Evolutionary conservation across 2,797 vertebrate genomes (phyloP), one percentile per base, ranked within the genome.

Genomic region (Labeo calbasu): DNA sequence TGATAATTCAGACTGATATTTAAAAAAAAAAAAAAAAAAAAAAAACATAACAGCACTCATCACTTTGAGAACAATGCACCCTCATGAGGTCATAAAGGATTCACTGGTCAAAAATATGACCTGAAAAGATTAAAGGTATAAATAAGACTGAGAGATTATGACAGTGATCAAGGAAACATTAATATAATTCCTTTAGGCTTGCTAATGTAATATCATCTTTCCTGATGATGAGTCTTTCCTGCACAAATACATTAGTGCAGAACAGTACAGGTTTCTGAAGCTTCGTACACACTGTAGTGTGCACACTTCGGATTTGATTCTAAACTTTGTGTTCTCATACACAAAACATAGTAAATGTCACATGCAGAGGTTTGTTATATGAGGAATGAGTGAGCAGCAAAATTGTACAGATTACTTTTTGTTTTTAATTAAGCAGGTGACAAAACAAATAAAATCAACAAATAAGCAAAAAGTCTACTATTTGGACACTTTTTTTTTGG

Each of bases 51-150:
- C 10, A 12, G 8, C 5, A 3, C 21, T 19, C 43, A 43, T 43
- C 17, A 61, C 59, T 53, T 32, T 17, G 23, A 36, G 36, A 82
- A 46, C 21, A 28, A 57, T 17, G 3, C 21, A 55, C 25, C 15
- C 7, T 43, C 46, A 51, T 46, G 13, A 72, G 55, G 68, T 65
- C 68, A 77, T 71, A 28, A 77, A 7, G 51, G 10, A 50, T 71
- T 68, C 46, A 59, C 23, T 55, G n/a, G 5, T 48, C 25, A 43
- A 46, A 65, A 66, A 59, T 43, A 59, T 7, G 12, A 40, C 9
- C 36, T 46, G 36, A 57, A 71, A 28, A 57, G 15, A 78, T 61
- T 61, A 57, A 59, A 82, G 57, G 43, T 51, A 73, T 48, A 28
- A 72, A 2, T 21, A 2, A 61, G 46, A 32, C 23, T 13, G 23